Base-by-base conservation (phyloP, 2,113 vertebrate species). In the Carassius carassius region DNA sequence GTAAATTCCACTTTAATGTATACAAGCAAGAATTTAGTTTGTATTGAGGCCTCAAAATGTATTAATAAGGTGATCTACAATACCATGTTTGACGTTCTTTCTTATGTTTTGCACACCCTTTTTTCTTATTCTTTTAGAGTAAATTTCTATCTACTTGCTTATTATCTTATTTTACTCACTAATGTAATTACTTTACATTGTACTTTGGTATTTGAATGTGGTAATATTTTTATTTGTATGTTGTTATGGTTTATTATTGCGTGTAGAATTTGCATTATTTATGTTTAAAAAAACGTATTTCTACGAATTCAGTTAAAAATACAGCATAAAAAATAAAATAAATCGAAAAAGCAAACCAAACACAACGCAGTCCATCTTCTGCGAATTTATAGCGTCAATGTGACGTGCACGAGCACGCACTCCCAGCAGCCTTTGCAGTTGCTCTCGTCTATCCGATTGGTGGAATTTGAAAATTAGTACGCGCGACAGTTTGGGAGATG, bases 401-500 rank as follows among this genome's bases (percentile, higher is more conserved):
- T 29, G 29, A 29, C 51, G 14, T 37, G 4, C 17, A 14, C 63
- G 47, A 83, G n/a, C 7, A 47, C 69, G 4, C 32, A 14, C 23
- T 72, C 84, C 84, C 86, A 47, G 58, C n/a, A 83, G 32, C 76
- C 86, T 80, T 25, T 85, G 69, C 62, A 4, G 78, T 63, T 23
- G 16, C 0, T 54, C 4, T 44, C 63, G 41, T 17, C 21, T 21
- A 35, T 62, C 65, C 69, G 81, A 89, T 87, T 89, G 88, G 88
- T 75, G n/a, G 25, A 32, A 86, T 89, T 89, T 87, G 86, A 89
- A 89, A 79, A 82, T 75, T 84, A 86, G 81, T 25, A 73, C 82
- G 74, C 84, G 83, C 75, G 82, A 49, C 70, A 13, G 62, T 58
- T 35, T 41, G 54, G 21, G 44, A 35, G 63, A 51, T 54, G 41